Evolutionary conservation across 2,888 invertebrate species (phyloP).

Genomic region (Tinea pellionella): DNA sequence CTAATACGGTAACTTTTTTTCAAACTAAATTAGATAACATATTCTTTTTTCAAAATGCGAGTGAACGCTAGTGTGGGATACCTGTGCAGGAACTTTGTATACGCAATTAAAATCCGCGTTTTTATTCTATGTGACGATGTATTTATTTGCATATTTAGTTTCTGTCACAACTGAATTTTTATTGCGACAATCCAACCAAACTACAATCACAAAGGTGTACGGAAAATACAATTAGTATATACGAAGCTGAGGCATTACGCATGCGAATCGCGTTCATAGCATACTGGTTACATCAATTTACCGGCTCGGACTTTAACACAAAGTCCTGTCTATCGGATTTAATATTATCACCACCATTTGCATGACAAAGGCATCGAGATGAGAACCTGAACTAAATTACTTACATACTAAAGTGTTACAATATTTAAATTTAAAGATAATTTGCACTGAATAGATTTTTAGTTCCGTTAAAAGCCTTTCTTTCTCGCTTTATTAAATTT

Average conservation of each 20-base stretch:
- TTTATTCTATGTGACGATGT: conserved; percentile 2
- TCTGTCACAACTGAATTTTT: conserved; percentile 7
- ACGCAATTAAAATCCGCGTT: conserved; percentile 7
- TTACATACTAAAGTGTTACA: conserved; percentile 7
- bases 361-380: conserved; percentile 38
- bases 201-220: conserved; percentile 8
- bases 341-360: conserved; percentile 66
- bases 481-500: too few species aligned
- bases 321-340: conserved; percentile 53
- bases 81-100: not conserved
- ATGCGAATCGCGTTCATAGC: conserved; percentile 12
- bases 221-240: conserved; percentile 1
- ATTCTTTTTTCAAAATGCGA: not conserved
- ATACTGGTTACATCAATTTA: conserved; percentile 54
- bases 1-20: too few species aligned
- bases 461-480: not conserved
- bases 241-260: conserved; percentile 18
- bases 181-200: conserved; percentile 8
- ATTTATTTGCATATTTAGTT: conserved; percentile 11
- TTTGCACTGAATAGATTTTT: not conserved
- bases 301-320: conserved; percentile 30
- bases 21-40: not conserved
- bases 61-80: not conserved
- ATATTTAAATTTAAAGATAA: conserved; percentile 3
- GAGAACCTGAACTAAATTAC: not conserved